Conservation (phyloP, 2,888 invertebrate genomes). For the Petrophora chlorosata region DNA sequence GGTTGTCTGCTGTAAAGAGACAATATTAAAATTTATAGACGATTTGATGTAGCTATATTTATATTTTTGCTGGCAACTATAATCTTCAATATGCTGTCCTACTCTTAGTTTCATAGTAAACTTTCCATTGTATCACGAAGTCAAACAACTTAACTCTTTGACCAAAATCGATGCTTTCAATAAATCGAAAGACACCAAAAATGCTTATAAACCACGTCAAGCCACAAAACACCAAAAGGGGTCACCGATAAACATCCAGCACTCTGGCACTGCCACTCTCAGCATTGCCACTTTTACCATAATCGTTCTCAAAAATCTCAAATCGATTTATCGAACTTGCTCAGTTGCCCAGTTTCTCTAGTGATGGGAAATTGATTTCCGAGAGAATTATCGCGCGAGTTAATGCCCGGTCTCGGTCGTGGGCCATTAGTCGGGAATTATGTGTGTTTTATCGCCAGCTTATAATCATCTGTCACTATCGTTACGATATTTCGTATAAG, state of each 20-base stretch:
- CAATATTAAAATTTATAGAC: too few relatives aligned
- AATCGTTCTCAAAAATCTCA: constrained; percentile 28
- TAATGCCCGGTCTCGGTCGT: constrained; percentile 50
- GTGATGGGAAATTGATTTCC: constrained; percentile 73
- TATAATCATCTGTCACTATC: constrained; percentile 84
- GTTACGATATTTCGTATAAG: constrained; percentile 79
- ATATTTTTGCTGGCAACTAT: too few relatives aligned
- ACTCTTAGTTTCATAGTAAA: too few relatives aligned
- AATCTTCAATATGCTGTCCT: too few relatives aligned
- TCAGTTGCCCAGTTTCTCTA: constrained; percentile 35
- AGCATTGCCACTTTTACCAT: constrained; percentile 24
- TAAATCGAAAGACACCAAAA: not conserved
- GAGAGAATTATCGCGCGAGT: constrained; percentile 60
- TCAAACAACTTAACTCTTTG: too few relatives aligned
- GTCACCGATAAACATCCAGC: constrained; percentile 3
- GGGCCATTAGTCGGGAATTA: constrained; percentile 77
- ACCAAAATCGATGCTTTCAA: too few relatives aligned
- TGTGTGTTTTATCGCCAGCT: constrained; percentile 83
- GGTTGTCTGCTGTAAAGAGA: too few relatives aligned
- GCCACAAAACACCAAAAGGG: not conserved
- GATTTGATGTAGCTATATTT: too few relatives aligned
- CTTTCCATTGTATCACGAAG: too few relatives aligned
- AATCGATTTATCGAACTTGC: constrained; percentile 49
- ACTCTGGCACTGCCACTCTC: constrained; percentile 20
- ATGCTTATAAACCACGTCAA: not conserved